phyloP scores from a whole-genome alignment of 30 jellyfish, hydroid and myxozoan species.

The Aurelia coerulea region DNA sequence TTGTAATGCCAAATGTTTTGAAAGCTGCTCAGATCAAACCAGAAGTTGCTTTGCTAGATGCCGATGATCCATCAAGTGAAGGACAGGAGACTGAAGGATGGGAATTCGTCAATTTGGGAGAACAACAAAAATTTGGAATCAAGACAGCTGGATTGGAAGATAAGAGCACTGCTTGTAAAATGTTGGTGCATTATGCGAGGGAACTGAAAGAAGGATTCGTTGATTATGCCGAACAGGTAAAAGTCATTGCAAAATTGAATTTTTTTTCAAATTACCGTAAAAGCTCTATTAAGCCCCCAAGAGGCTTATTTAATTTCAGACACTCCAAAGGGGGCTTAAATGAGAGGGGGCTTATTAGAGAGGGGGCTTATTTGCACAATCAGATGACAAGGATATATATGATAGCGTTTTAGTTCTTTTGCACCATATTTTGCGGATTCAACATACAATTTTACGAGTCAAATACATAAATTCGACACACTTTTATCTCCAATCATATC shows the following conservation, averaged over 20 bases:
- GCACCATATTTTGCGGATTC: too few relatives aligned
- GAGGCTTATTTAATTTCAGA: too few relatives aligned
- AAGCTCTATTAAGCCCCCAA: too few relatives aligned
- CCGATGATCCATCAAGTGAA: constrained; percentile 94
- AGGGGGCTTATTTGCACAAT: too few relatives aligned
- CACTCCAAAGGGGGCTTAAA: too few relatives aligned
- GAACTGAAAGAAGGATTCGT: constrained; percentile 99
- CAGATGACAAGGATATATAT: too few relatives aligned
- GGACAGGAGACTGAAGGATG: constrained; percentile 98
- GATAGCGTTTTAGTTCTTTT: too few relatives aligned
- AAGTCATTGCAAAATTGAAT: not conserved
- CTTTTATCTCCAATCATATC: too few relatives aligned
- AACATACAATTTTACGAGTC: too few relatives aligned
- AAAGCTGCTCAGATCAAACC: constrained; percentile 99
- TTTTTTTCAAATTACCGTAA: not conserved
- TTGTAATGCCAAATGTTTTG: constrained; percentile 99
- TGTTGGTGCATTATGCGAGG: constrained; percentile 99
- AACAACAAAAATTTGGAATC: constrained; percentile 99
- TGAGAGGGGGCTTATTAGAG: too few relatives aligned
- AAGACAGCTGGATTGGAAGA: constrained; percentile 99
- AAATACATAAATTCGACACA: too few relatives aligned
- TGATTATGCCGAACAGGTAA: constrained; percentile 95
- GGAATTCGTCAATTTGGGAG: constrained; percentile 99
- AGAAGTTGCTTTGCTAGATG: constrained; percentile 95
- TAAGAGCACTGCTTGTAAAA: constrained; percentile 98